Evolutionary conservation across 2,797 vertebrate genomes (phyloP), one percentile per base, ranked within the genome.

Genomic region (Emydoidea blandingii): DNA sequence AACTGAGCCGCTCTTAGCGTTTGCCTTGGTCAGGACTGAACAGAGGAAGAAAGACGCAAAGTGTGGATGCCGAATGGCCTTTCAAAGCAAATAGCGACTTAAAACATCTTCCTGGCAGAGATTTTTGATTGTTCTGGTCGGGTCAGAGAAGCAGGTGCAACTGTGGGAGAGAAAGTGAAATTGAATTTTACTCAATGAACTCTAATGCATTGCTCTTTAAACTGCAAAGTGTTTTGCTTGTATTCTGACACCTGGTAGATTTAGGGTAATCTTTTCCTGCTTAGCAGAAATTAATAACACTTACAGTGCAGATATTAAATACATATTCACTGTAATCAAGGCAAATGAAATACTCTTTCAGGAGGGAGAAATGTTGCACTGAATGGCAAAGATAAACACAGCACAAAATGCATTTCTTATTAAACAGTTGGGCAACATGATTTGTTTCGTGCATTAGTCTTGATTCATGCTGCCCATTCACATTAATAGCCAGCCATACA

Each of bases 401-500:
- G 86, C 29, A 23, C 89, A 79, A 87, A 95, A 93, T 92, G 81
- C 72, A 94, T 93, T 95, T 95, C 92, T 72, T 86, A 91, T 92
- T 94, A 83, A 96, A 44, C 47, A 95, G 79, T 87, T 95, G 18
- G 34, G 76, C 92, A 85, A 1, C 74, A 6, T 81, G 96, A 95
- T 96, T 96, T 97, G 88, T 94, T 97, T 92, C 85, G 88, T 84
- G 76, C 14, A 3, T 93, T 95, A 86, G 76, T 50, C 85, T 90
- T 96, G 96, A 98, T 79, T 92, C 91, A 94, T 14, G 85, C 65
- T 91, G 65, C 81, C 93, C 96, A 41, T 95, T 94, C 88, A 44
- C 96, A 94, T 96, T 97, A 96, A 96, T 83, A 92, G 88, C 59
- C 87, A 62, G 34, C 62, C 83, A 96, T 97, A 95, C 98, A 97